Evolutionary conservation across 2,888 invertebrate genomes (phyloP).

Genomic region (Synanthedon andrenaeformis): DNA sequence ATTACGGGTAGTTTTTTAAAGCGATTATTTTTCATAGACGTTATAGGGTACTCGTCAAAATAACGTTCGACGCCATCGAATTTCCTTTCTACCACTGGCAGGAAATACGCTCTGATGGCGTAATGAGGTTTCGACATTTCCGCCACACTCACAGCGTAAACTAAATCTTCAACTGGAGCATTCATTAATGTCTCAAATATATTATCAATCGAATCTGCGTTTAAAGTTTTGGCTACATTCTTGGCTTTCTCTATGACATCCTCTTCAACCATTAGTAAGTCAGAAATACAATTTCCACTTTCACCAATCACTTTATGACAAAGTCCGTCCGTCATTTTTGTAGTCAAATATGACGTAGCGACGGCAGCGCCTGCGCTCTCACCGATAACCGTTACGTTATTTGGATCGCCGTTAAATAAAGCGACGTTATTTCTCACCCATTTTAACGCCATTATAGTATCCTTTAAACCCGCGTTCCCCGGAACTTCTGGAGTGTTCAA

Average conservation of each 20-base stretch:
- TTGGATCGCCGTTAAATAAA: slow-evolving; percentile 39
- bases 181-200: slow-evolving; percentile 31
- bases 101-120: slow-evolving; percentile 28
- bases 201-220: slow-evolving; percentile 22
- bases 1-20: slow-evolving; percentile 36
- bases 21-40: slow-evolving; percentile 22
- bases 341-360: slow-evolving; percentile 29
- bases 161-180: slow-evolving; percentile 32
- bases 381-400: slow-evolving; percentile 43
- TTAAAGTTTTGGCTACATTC: slow-evolving; percentile 28
- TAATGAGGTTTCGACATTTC: slow-evolving; percentile 26
- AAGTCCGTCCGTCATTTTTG: slow-evolving; percentile 37
- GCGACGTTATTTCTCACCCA: slow-evolving; percentile 49
- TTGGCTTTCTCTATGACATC: slow-evolving; percentile 37
- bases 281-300: slow-evolving; percentile 39
- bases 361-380: slow-evolving; percentile 50
- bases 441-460: slow-evolving; percentile 39
- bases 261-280: slow-evolving; percentile 35
- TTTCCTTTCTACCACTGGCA: slow-evolving; percentile 42
- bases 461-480: slow-evolving; percentile 51
- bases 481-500: slow-evolving; percentile 46
- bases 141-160: slow-evolving; percentile 26
- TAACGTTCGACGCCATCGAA: slow-evolving; percentile 34
- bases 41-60: slow-evolving; percentile 33
- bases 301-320: slow-evolving; percentile 40